These are phyloP conservation scores for Drosophila cardini DNA, from an alignment of 1,140 invertebrate species.

Conservation along the genomic window DNA sequence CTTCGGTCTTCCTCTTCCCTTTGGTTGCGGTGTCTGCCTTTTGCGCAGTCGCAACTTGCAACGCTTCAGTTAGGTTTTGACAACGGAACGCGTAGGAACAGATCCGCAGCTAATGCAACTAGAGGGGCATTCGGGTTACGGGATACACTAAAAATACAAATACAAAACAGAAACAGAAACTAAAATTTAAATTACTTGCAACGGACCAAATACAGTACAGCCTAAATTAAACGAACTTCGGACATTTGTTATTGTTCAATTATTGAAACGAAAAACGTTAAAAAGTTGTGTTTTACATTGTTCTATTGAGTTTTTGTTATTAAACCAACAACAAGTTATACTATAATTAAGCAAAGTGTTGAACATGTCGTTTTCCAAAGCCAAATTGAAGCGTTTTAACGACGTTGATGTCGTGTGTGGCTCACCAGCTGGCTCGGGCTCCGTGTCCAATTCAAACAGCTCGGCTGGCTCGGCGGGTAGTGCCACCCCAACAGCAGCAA, in stretches of 20 bases:
- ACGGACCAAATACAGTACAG: constrained; percentile 62
- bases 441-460: constrained; percentile 45
- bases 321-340: constrained; percentile 34
- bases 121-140: constrained; percentile 58
- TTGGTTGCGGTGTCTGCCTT: constrained; percentile 48
- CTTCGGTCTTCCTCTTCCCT: neutral
- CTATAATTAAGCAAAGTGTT: constrained; percentile 9
- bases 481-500: constrained; percentile 61
- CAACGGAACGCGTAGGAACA: constrained; percentile 80
- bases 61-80: constrained; percentile 80
- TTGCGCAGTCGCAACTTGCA: constrained; percentile 38
- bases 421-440: constrained; percentile 69
- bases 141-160: constrained; percentile 43
- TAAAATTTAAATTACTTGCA: constrained; percentile 32
- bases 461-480: constrained; percentile 66
- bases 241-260: constrained; percentile 54
- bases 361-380: constrained; percentile 82
- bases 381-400: constrained; percentile 84
- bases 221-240: constrained; percentile 50
- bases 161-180: constrained; percentile 32
- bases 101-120: constrained; percentile 15
- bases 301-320: constrained; percentile 75
- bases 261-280: constrained; percentile 37
- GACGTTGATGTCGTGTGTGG: constrained; percentile 78
- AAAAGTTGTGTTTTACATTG: constrained; percentile 67